Conservation (phyloP, 2,888 invertebrate genomes). For the Agrilus mali region DNA sequence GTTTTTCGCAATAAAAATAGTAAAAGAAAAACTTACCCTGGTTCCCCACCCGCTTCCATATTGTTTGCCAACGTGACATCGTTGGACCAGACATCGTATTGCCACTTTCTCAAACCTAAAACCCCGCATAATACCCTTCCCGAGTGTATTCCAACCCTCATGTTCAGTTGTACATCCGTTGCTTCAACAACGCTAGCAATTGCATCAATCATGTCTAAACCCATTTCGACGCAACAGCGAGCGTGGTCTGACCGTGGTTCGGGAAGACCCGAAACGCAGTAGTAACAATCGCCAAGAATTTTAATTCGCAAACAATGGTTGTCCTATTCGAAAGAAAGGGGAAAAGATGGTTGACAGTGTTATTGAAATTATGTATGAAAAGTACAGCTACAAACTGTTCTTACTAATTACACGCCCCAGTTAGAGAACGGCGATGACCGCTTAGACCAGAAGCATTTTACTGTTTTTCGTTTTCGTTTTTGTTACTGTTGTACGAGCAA, state of each 20-base stretch:
- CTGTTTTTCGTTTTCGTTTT: too few relatives aligned
- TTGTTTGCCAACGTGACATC: slow-evolving; percentile 84
- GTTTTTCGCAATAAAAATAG: not conserved
- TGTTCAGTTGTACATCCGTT: slow-evolving; percentile 83
- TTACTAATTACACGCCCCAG: too few relatives aligned
- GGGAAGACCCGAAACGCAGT: slow-evolving; percentile 83
- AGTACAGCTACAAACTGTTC: too few relatives aligned
- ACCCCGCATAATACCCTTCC: slow-evolving; percentile 85
- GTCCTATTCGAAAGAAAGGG: slow-evolving; percentile 39
- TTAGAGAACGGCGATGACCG: too few relatives aligned
- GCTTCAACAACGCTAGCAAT: slow-evolving; percentile 81
- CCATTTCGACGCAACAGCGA: slow-evolving; percentile 81
- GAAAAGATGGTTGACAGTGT: not conserved
- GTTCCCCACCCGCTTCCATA: slow-evolving; percentile 83
- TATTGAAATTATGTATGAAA: too few relatives aligned
- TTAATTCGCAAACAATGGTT: slow-evolving; percentile 74
- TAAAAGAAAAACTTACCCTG: slow-evolving; percentile 55
- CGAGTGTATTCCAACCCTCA: slow-evolving; percentile 88
- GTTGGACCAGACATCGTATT: slow-evolving; percentile 90
- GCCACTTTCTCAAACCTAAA: slow-evolving; percentile 82
- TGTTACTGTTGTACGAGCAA: too few relatives aligned
- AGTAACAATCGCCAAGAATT: slow-evolving; percentile 86
- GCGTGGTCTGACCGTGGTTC: slow-evolving; percentile 88
- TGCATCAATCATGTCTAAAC: slow-evolving; percentile 75
- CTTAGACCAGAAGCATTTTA: too few relatives aligned